Evolutionary conservation across 2,797 vertebrate genomes (phyloP), one percentile per base, ranked within the genome.

Genomic region (Falco concolor): DNA sequence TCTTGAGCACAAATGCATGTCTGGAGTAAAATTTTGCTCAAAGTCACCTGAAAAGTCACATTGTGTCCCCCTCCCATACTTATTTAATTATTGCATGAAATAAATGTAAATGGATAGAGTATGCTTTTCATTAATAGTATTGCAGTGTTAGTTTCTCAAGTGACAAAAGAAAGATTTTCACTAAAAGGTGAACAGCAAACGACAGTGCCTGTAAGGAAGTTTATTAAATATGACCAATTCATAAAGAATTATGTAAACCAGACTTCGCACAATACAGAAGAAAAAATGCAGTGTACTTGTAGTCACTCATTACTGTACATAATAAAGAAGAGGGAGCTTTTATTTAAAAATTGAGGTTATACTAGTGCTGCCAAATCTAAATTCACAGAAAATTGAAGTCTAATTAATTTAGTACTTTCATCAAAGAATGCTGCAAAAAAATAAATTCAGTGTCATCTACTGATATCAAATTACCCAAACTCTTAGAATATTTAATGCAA

Each of bases 21-120:
- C 36, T 57, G 38, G 18, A 68, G 5, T 24, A 76, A 82, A 82
- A 76, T 34, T 45, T 47, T 21, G 6, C 25, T 59, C 19, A 8
- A 75, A 78, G 10, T 38, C 32, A 61, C 8, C 5, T 28, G 7
- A 84, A 40, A 36, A 27, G 32, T 2, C 5, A 28, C 1, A 1
- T 13, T 4, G 1, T 36, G 8, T 19, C 9, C 17, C 18, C 5
- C 8, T 30, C 12, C 12, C 4, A 8, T 24, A 4, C 1, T 22
- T 30, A 44, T 8, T 38, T 23, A 2, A 32, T n/a, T 52, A 7
- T 32, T 63, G 12, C 12, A 49, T 45, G 23, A 52, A 88, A 82
- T 49, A 32, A 90, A 72, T 34, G 15, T 15, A 86, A 75, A 84
- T 6, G 12, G 2, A 65, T 34, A 44, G 40, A 67, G 19, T 21